Percentiles rank a stretch among this genome's conserved stretches.
These are phyloP conservation scores for Rhineura floridana DNA, from an alignment of 2,113 vertebrate species.

Conservation along the genomic window DNA sequence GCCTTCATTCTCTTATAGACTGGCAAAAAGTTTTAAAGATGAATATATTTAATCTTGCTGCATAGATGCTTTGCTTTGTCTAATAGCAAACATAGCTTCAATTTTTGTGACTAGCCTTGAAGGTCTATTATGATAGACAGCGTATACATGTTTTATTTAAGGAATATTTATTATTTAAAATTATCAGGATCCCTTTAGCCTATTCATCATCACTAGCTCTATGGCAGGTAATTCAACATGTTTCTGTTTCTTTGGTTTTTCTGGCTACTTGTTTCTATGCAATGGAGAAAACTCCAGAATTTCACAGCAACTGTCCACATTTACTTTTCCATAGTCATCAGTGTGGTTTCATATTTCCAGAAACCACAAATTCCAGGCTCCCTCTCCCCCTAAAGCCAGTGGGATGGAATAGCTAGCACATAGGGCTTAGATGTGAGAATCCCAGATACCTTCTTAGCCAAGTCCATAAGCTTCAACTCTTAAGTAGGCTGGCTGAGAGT, in stretches of 20 bases:
- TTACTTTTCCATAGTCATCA: not conserved
- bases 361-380: no score
- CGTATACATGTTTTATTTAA: not conserved
- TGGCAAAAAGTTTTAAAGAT: not conserved
- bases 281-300: conserved; percentile 1
- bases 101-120: not conserved
- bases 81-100: not conserved
- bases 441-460: no score
- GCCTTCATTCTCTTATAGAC: not conserved
- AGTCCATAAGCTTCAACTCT: no score
- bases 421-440: no score
- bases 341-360: no score
- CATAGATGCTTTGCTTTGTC: not conserved
- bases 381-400: no score
- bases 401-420: no score
- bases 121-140: no score
- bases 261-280: not conserved
- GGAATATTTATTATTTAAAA: not conserved
- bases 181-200: not conserved
- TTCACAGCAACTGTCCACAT: not conserved
- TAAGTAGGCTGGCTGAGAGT: no score
- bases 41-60: not conserved
- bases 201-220: not conserved
- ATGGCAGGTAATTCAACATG: not conserved
- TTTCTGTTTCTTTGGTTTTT: no score